A percentile compares a stretch with the other conserved stretches of the same genome.
Conservation (phyloP, 2,113 vertebrate genomes). For the Dasyurus viverrinus region DNA sequence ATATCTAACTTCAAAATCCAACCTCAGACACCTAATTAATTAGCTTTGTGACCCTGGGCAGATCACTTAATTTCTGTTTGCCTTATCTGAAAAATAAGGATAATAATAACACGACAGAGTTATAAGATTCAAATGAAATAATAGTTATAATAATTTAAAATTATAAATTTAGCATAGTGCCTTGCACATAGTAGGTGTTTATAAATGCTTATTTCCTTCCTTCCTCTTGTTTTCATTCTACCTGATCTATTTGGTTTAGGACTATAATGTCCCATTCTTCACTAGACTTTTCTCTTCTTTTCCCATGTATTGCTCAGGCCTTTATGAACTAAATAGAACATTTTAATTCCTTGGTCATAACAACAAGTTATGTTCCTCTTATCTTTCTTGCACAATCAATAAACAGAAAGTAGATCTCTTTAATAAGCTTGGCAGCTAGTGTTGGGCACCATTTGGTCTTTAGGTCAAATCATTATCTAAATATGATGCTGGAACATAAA, state of each 20-base stretch:
- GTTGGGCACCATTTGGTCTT: neutral
- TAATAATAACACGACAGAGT: neutral
- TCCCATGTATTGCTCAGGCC: neutral
- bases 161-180: neutral
- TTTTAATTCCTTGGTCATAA: neutral
- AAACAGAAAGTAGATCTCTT: neutral
- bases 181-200: neutral
- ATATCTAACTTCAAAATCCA: neutral
- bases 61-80: neutral
- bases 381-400: neutral
- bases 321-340: neutral
- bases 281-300: neutral
- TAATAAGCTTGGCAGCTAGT: neutral
- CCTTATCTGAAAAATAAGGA: neutral
- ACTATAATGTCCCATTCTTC: neutral
- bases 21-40: neutral
- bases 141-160: neutral
- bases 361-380: too few relatives aligned
- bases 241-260: neutral
- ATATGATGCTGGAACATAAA: neutral
- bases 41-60: neutral
- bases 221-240: neutral
- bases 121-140: neutral
- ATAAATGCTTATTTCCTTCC: neutral
- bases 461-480: neutral